Conservation (phyloP, 2,113 vertebrate species). For the Addax nasomaculatus region DNA sequence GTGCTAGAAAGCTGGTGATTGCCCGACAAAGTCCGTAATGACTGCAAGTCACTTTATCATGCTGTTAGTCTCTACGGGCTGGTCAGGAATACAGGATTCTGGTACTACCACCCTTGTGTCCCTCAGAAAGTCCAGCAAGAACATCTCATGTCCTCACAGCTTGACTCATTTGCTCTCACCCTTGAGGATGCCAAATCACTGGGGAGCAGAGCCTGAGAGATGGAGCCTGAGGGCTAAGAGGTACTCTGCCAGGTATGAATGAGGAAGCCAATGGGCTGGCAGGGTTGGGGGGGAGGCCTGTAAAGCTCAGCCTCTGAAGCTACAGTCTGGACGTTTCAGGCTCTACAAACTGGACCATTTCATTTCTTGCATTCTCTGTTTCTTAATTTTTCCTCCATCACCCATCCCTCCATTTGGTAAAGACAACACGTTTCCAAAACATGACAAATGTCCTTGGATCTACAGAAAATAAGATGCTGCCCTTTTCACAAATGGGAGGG, state of each 20-base stretch:
- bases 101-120: neutral
- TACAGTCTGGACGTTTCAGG: neutral
- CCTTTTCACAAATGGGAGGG: neutral
- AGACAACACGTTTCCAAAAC: neutral
- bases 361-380: neutral
- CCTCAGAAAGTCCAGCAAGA: neutral
- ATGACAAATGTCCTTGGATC: neutral
- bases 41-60: neutral
- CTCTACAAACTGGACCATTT: neutral
- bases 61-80: neutral
- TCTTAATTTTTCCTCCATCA: neutral
- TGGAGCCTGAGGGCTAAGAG: neutral
- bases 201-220: neutral
- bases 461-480: neutral
- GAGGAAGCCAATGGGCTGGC: neutral
- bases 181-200: neutral
- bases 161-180: neutral
- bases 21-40: too few species aligned
- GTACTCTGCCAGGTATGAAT: neutral
- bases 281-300: neutral
- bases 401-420: neutral
- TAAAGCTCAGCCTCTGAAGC: neutral
- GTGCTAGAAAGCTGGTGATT: neutral
- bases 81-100: neutral
- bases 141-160: neutral